Evolutionary conservation across 2,888 invertebrate genomes (phyloP).

Genomic region (Coremacera marginata): DNA sequence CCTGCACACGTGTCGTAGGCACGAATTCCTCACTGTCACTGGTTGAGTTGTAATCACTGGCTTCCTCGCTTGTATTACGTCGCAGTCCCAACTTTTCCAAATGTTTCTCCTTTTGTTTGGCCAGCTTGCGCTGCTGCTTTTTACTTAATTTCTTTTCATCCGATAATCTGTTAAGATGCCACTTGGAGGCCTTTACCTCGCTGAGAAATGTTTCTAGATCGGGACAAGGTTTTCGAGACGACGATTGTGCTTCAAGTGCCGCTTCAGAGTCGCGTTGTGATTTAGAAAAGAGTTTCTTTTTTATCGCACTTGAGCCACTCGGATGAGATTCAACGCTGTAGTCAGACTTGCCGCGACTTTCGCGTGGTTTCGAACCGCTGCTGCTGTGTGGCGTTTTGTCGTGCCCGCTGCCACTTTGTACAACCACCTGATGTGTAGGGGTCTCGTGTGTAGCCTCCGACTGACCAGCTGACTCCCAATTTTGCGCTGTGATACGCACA

Average conservation of each 20-base stretch:
- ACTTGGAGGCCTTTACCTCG: slow-evolving; percentile 65
- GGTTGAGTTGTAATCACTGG: slow-evolving; percentile 62
- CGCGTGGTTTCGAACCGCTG: slow-evolving; percentile 38
- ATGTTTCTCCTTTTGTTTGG: slow-evolving; percentile 73
- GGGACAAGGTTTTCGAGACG: slow-evolving; percentile 56
- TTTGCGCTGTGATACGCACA: slow-evolving; percentile 70
- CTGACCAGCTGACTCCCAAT: slow-evolving; percentile 51
- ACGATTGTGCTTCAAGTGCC: slow-evolving; percentile 51
- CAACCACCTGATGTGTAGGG: slow-evolving; percentile 50
- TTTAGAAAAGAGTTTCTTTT: slow-evolving; percentile 61
- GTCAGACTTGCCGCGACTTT: slow-evolving; percentile 43
- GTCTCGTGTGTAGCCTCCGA: slow-evolving; percentile 48
- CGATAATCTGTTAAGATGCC: slow-evolving; percentile 64
- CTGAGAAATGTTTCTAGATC: slow-evolving; percentile 64
- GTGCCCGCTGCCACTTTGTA: slow-evolving; percentile 9
- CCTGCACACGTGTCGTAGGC: slow-evolving; percentile 63
- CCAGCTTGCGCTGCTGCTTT: slow-evolving; percentile 68
- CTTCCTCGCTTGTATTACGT: slow-evolving; percentile 60
- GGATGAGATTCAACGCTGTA: slow-evolving; percentile 49
- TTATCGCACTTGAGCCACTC: slow-evolving; percentile 57
- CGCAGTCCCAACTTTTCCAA: slow-evolving; percentile 72
- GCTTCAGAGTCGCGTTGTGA: slow-evolving; percentile 55
- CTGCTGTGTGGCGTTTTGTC: slow-evolving; percentile 48
- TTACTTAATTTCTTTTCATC: slow-evolving; percentile 69
- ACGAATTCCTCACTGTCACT: slow-evolving; percentile 69